phyloP scores from a whole-genome alignment of 2,113 vertebrate species.

The Sardina pilchardus region DNA sequence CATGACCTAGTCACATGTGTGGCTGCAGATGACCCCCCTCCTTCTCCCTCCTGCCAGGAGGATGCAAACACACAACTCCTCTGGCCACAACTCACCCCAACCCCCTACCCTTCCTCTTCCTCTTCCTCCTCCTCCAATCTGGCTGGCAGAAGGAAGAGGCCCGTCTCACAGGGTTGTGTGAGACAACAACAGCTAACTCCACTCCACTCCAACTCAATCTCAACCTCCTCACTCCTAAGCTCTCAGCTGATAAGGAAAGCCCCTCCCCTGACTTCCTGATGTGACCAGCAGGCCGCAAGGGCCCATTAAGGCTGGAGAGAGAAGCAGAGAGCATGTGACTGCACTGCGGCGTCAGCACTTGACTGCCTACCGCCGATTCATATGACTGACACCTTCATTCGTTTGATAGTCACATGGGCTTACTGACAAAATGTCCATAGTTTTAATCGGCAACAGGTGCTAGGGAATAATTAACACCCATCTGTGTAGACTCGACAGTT shows the following conservation, averaged over 20 bases:
- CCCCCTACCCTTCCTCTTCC: neutral
- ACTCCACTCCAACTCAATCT: neutral
- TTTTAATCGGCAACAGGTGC: neutral
- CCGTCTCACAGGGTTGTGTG: neutral
- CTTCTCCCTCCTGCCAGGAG: neutral
- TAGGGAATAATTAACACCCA: neutral
- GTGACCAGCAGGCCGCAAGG: neutral
- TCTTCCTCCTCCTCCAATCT: neutral
- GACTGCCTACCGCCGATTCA: constrained; percentile 10
- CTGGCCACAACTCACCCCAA: neutral
- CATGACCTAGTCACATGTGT: neutral
- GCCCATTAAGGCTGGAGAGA: constrained; percentile 39
- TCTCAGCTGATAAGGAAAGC: neutral
- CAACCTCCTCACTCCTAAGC: neutral
- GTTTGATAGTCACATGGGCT: constrained; percentile 10
- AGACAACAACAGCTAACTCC: constrained; percentile 5
- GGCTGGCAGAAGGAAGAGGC: neutral
- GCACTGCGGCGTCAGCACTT: constrained; percentile 64
- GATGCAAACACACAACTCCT: neutral
- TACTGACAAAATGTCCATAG: neutral
- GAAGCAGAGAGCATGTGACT: constrained; percentile 54
- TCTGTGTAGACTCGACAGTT: neutral
- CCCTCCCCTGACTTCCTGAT: neutral
- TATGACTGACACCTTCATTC: constrained; percentile 32
- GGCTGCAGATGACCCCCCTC: neutral